These are phyloP conservation scores for Corythornis madagascariensis DNA, from an alignment of 2,113 vertebrate genomes.

Conservation along the genomic window DNA sequence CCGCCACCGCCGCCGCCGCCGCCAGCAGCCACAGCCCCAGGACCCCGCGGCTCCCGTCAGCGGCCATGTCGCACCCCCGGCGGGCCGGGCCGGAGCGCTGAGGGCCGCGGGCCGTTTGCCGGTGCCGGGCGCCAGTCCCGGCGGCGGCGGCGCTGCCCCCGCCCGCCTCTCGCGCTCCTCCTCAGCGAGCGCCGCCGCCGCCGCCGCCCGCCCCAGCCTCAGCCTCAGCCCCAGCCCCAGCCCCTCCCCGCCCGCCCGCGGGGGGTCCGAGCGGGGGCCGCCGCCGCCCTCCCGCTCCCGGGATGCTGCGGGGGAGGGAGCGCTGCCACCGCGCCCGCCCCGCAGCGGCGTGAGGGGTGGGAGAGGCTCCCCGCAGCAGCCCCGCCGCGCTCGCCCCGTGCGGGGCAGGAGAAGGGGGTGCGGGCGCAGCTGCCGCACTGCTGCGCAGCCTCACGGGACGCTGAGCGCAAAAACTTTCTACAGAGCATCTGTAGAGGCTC, in stretches of 20 bases:
- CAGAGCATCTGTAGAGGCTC: accelerated
- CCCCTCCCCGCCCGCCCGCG: too few species aligned
- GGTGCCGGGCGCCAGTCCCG: too few species aligned
- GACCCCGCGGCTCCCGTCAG: conserved; percentile 17
- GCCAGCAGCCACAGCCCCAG: conserved; percentile 37
- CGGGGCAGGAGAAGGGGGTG: neutral
- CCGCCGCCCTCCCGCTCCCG: neutral
- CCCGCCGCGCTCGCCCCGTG: neutral
- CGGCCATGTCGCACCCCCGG: conserved; percentile 1
- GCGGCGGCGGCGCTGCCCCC: too few species aligned
- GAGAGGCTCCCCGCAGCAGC: too few species aligned
- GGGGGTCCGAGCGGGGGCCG: neutral
- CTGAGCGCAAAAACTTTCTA: accelerated
- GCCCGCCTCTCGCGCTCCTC: too few species aligned
- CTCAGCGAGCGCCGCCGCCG: too few species aligned
- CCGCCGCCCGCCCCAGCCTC: too few species aligned
- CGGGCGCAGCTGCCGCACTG: neutral
- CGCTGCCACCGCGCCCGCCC: neutral
- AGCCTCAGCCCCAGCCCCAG: too few species aligned
- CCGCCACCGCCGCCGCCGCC: conserved; percentile 18
- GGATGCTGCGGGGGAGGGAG: neutral
- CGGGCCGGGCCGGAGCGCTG: neutral
- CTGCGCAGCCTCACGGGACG: neutral
- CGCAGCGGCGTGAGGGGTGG: neutral
- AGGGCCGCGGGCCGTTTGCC: too few species aligned